A percentile compares a stretch with the other conserved stretches of the same genome.
phyloP scores from a whole-genome alignment of 2,888 invertebrate species.

The Erannis defoliaria region DNA sequence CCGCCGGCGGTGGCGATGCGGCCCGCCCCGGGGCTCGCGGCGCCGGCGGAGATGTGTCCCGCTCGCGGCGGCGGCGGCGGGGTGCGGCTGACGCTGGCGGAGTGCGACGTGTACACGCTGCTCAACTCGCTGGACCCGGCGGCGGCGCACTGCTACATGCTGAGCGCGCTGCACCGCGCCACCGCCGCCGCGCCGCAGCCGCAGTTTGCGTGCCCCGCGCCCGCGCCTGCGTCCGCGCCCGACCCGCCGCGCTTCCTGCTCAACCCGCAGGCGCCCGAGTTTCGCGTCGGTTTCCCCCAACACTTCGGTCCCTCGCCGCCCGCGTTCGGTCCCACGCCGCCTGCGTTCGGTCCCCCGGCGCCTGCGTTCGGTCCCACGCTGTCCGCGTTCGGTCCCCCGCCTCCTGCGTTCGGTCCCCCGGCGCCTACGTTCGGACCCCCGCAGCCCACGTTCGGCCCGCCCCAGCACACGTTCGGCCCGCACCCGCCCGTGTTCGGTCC shows the following conservation, averaged over 20 bases:
- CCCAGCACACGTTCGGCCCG: neutral
- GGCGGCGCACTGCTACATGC: conserved; percentile 68
- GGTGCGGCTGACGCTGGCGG: conserved; percentile 57
- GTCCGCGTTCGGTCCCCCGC: neutral
- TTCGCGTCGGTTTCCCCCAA: neutral
- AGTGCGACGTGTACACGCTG: conserved; percentile 61
- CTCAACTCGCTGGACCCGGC: conserved; percentile 58
- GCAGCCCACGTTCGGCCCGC: neutral
- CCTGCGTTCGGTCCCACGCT: neutral
- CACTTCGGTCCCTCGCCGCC: neutral
- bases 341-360: neutral
- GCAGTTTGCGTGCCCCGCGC: too few species aligned
- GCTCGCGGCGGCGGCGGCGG: conserved; percentile 18
- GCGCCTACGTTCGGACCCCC: neutral
- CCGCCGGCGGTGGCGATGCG: conserved; percentile 9
- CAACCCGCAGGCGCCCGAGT: conserved; percentile 41
- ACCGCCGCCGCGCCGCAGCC: conserved; percentile 20
- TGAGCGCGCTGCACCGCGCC: conserved; percentile 56
- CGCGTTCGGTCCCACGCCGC: neutral
- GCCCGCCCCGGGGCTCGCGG: neutral
- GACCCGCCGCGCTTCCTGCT: conserved; percentile 1
- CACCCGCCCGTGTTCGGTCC: neutral
- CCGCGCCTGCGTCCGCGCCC: neutral
- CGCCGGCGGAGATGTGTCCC: conserved; percentile 4
- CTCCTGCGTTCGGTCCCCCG: neutral